Conservation (phyloP, 2,888 invertebrate genomes). For the Scaptomyza caliginosa region DNA sequence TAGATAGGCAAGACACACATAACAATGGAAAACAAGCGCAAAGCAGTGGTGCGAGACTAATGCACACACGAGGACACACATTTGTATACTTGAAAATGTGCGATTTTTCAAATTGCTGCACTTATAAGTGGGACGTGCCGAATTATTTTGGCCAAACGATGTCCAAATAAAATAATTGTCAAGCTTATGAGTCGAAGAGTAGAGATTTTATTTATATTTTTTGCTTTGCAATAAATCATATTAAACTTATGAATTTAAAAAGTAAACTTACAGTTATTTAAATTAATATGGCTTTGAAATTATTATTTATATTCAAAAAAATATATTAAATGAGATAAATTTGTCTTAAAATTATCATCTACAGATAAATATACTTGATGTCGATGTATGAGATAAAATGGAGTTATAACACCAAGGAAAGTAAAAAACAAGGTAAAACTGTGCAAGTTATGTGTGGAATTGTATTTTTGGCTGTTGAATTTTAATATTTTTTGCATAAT, state of each 20-base stretch:
- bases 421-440: conserved; percentile 7
- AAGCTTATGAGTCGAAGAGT: background rate
- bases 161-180: conserved; percentile 21
- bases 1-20: conserved; percentile 7
- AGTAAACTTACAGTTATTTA: background rate
- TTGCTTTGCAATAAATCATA: background rate
- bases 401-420: conserved; percentile 1
- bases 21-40: conserved; percentile 18
- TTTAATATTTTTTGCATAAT: conserved; percentile 27
- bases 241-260: too few species aligned
- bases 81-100: conserved; percentile 54
- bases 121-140: conserved; percentile 48
- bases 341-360: conserved; percentile 5
- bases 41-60: conserved; percentile 53
- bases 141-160: conserved; percentile 22
- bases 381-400: conserved; percentile 12
- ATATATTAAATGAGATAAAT: background rate
- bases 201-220: background rate
- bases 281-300: background rate
- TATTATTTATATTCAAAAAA: background rate
- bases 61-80: conserved; percentile 20
- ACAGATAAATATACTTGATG: conserved; percentile 12
- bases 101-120: conserved; percentile 72
- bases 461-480: conserved; percentile 70
- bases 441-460: conserved; percentile 27